Conservation (phyloP, 2,797 vertebrate species). For the Rhynchotus rufescens region DNA sequence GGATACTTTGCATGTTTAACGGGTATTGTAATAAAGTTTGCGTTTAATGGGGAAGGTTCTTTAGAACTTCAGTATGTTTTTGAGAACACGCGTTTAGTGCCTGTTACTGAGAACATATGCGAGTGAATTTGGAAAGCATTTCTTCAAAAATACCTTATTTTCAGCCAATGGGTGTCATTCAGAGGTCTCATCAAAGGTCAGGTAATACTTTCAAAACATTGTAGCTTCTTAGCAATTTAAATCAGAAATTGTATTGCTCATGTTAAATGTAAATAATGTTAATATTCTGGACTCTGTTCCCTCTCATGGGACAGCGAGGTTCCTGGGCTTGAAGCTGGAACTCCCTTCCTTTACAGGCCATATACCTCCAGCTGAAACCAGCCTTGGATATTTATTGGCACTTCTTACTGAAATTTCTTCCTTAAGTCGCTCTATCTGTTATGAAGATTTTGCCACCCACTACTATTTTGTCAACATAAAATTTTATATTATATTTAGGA, state of each 20-base stretch:
- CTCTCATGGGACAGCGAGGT: neutral
- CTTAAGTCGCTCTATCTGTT: neutral
- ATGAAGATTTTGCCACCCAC: neutral
- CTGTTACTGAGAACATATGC: neutral
- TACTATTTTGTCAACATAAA: neutral
- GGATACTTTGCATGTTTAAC: too few species aligned
- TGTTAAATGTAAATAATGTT: slow-evolving; percentile 55
- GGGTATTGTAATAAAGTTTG: neutral
- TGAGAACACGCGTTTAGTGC: neutral
- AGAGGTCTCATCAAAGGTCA: neutral
- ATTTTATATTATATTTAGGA: neutral
- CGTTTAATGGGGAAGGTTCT: neutral
- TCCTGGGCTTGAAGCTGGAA: slow-evolving; percentile 17
- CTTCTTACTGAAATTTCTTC: slow-evolving; percentile 22
- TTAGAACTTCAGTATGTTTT: neutral
- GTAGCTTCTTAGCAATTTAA: slow-evolving; percentile 56
- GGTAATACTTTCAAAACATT: neutral
- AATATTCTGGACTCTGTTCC: neutral
- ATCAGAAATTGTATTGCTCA: slow-evolving; percentile 22
- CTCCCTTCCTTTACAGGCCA: slow-evolving; percentile 8
- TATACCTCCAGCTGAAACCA: neutral
- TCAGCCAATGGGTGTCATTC: neutral
- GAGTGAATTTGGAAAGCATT: slow-evolving; percentile 31
- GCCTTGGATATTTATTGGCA: slow-evolving; percentile 29
- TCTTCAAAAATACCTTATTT: slow-evolving; percentile 24